Evolutionary conservation across 2,113 vertebrate genomes (phyloP).

Genomic region (Noctilio leporinus): DNA sequence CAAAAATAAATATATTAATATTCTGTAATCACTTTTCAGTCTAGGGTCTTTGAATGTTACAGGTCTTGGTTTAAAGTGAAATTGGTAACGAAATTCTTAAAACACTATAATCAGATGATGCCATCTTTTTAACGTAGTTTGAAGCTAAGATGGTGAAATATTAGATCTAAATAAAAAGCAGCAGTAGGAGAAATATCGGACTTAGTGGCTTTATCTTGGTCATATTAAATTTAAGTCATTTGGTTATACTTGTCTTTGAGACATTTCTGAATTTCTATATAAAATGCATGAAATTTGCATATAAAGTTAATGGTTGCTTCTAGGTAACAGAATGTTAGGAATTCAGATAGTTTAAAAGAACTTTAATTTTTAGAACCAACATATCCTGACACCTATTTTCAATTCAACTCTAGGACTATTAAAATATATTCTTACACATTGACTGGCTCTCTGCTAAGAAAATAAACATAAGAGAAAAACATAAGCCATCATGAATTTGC

Average conservation of each 20-base stretch:
- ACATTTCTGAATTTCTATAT: background rate
- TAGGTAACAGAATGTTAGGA: background rate
- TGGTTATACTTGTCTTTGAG: background rate
- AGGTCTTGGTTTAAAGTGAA: background rate
- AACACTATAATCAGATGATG: background rate
- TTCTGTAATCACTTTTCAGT: background rate
- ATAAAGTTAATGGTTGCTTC: background rate
- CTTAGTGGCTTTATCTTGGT: background rate
- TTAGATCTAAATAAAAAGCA: background rate
- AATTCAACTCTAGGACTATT: background rate
- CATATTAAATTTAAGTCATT: background rate
- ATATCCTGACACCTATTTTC: background rate
- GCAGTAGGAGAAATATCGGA: background rate
- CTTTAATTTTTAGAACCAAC: background rate
- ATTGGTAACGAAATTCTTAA: background rate
- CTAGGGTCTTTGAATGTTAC: background rate
- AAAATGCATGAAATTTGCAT: background rate
- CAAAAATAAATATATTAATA: background rate
- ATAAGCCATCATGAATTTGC: accelerated
- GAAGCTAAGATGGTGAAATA: background rate
- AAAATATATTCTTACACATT: background rate
- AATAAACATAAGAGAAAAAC: background rate
- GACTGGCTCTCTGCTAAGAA: background rate
- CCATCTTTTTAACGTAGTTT: background rate
- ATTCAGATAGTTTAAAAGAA: background rate